phyloP scores from a whole-genome alignment of 2,113 vertebrate species.

The Brachypteracias leptosomus region DNA sequence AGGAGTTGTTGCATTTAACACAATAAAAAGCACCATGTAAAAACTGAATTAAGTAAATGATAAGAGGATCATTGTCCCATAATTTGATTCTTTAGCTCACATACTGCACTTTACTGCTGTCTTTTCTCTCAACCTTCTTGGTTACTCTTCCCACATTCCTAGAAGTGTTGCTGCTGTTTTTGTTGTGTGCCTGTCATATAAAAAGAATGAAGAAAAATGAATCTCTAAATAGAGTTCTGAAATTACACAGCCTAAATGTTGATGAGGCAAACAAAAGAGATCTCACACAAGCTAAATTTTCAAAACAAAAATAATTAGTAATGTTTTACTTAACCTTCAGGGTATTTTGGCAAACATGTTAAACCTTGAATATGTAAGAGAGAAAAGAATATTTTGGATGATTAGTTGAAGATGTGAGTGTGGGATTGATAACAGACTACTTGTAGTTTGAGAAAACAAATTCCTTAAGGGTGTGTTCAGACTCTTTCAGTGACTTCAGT shows the following conservation, averaged over 20 bases:
- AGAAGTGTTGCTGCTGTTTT: neutral
- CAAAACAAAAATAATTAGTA: neutral
- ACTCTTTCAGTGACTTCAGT: neutral
- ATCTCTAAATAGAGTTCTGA: neutral
- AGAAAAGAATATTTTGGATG: neutral
- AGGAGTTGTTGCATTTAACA: neutral
- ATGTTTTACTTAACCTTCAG: neutral
- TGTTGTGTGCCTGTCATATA: neutral
- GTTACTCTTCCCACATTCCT: neutral
- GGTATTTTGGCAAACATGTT: neutral
- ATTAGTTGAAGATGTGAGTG: neutral
- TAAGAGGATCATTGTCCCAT: neutral
- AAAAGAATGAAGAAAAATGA: neutral
- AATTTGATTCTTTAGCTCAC: neutral
- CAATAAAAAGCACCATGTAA: accelerated
- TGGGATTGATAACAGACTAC: neutral
- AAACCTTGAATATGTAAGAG: neutral
- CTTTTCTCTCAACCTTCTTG: neutral
- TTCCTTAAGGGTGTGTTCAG: neutral
- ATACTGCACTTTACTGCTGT: neutral
- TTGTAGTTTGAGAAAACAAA: neutral
- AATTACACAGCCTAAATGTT: neutral
- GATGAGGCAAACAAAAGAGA: neutral
- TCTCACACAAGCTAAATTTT: neutral
- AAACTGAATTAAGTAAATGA: neutral